Conservation (phyloP, 2,113 vertebrate genomes). For the Climacteris rufus region DNA sequence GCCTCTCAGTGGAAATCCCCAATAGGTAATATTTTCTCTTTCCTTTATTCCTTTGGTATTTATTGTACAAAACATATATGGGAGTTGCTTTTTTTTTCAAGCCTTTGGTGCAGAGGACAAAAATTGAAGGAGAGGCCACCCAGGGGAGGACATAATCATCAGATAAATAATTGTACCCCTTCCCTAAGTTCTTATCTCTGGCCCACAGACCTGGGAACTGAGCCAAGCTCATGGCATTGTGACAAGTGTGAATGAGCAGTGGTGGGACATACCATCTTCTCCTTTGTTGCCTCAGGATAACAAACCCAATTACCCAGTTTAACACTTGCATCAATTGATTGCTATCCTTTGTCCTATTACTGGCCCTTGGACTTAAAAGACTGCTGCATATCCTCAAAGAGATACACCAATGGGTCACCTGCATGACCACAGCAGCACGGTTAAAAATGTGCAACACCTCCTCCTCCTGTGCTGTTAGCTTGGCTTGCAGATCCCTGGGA, state of each 20-base stretch:
- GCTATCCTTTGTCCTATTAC: neutral
- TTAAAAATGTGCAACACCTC: neutral
- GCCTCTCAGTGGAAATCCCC: neutral
- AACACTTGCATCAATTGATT: neutral
- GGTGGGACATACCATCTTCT: neutral
- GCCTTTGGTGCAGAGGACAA: neutral
- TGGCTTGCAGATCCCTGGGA: neutral
- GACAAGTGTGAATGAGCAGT: neutral
- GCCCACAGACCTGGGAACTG: neutral
- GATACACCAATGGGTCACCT: neutral
- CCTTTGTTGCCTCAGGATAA: neutral
- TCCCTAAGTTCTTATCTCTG: neutral
- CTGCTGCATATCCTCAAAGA: accelerated
- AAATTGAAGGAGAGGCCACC: neutral
- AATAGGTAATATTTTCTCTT: neutral
- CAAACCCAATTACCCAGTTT: neutral
- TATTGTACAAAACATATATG: neutral
- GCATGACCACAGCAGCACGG: accelerated
- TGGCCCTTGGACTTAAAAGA: neutral
- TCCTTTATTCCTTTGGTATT: neutral
- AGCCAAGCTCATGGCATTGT: neutral
- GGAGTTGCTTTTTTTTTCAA: neutral
- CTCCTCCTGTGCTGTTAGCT: neutral
- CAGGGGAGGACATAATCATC: neutral
- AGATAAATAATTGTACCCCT: neutral